Evolutionary conservation across 2,113 vertebrate genomes (phyloP).

Genomic region (Scophthalmus maximus): DNA sequence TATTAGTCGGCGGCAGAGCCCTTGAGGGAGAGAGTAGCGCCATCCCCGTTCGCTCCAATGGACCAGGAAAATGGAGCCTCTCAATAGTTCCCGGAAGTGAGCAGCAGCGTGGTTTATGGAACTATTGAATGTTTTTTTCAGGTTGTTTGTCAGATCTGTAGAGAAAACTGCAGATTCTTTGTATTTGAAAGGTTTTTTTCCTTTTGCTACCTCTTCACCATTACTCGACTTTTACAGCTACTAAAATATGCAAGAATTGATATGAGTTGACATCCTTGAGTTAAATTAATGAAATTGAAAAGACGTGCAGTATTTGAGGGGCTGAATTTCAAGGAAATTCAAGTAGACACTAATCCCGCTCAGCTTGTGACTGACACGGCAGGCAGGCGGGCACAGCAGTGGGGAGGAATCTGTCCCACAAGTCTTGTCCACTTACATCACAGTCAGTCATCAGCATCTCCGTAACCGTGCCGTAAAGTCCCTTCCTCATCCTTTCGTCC

Average conservation of each 20-base stretch:
- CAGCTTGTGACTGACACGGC: conserved; percentile 27
- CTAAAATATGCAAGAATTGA: background rate
- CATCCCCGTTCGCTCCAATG: no score
- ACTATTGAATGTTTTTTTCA: no score
- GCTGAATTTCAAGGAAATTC: conserved; percentile 36
- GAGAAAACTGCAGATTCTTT: no score
- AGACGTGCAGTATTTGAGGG: no score
- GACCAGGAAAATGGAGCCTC: no score
- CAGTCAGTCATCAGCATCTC: conserved; percentile 51
- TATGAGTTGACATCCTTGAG: conserved; percentile 15
- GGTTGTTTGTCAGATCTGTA: no score
- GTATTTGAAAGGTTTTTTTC: background rate
- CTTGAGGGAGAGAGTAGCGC: no score
- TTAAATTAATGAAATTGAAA: no score
- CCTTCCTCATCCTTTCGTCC: conserved; percentile 54
- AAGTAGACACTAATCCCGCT: conserved; percentile 33
- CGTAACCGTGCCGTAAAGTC: conserved; percentile 54
- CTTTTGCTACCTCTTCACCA: background rate
- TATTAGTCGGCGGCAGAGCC: no score
- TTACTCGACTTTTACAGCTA: background rate
- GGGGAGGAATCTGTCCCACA: conserved; percentile 50
- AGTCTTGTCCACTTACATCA: conserved; percentile 60
- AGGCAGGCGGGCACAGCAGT: conserved; percentile 17
- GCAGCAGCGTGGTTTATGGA: no score
- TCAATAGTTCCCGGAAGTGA: no score